A percentile compares a stretch with the other conserved stretches of the same genome.
Conservation (phyloP, 2,888 invertebrate species). For the Alloscopus bannaensis region DNA sequence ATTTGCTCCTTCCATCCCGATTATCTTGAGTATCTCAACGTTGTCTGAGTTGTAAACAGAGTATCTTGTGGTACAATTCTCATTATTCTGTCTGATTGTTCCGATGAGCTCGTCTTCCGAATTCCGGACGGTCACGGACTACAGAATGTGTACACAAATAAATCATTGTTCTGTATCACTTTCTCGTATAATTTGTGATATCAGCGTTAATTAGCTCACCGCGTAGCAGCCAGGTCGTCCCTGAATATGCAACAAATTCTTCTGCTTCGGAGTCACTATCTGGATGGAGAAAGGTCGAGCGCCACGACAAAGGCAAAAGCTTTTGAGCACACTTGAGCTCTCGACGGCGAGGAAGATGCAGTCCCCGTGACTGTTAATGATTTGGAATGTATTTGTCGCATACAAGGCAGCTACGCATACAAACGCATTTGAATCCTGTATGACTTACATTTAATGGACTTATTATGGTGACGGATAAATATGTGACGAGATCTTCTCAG, state of each 20-base stretch:
- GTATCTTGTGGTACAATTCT: constrained; percentile 60
- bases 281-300: constrained; percentile 54
- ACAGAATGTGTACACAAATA: constrained; percentile 23
- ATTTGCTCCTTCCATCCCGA: constrained; percentile 66
- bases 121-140: constrained; percentile 56
- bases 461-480: constrained; percentile 61
- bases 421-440: neutral
- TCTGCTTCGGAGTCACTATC: constrained; percentile 47
- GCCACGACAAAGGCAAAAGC: constrained; percentile 60
- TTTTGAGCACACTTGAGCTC: constrained; percentile 54
- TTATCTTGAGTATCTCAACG: constrained; percentile 64
- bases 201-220: constrained; percentile 32
- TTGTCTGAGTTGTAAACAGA: constrained; percentile 59
- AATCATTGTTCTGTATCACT: constrained; percentile 6
- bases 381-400: constrained; percentile 63
- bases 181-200: neutral
- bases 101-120: constrained; percentile 52
- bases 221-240: constrained; percentile 63
- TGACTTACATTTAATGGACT: constrained; percentile 62
- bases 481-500: constrained; percentile 62
- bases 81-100: constrained; percentile 51
- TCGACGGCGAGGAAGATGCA: constrained; percentile 62
- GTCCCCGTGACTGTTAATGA: constrained; percentile 67
- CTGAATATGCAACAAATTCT: constrained; percentile 59
- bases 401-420: constrained; percentile 35